Conservation (phyloP, 1,140 invertebrate species). For the Latrodectus geometricus region DNA sequence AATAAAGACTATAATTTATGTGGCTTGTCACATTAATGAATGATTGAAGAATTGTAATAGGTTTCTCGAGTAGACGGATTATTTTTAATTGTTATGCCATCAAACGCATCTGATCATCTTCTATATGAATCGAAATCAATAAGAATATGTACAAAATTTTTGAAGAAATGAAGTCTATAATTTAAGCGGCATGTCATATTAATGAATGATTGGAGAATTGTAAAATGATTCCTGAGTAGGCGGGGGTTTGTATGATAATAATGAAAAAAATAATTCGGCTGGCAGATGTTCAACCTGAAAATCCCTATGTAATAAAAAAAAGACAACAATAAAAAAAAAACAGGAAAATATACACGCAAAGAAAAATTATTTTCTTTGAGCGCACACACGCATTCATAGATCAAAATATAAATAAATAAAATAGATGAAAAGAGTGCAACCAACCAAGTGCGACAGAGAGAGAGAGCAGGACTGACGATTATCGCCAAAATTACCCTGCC, state of each 20-base stretch:
- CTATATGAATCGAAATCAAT: too few species aligned
- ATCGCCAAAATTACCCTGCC: slow-evolving; percentile 59
- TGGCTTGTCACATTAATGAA: too few species aligned
- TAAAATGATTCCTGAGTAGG: slow-evolving; percentile 56
- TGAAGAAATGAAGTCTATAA: too few species aligned
- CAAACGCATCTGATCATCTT: too few species aligned
- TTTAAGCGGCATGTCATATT: background rate
- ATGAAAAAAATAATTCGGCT: slow-evolving; percentile 25
- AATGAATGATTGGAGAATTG: background rate
- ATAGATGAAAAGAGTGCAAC: slow-evolving; percentile 15
- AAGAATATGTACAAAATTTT: too few species aligned
- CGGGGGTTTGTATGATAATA: background rate
- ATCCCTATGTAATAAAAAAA: background rate
- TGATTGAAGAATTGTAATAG: too few species aligned
- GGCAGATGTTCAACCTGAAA: slow-evolving; percentile 60
- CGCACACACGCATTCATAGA: slow-evolving; percentile 47
- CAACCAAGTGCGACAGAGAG: slow-evolving; percentile 50
- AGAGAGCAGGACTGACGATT: slow-evolving; percentile 48
- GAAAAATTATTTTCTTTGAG: background rate
- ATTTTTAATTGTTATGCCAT: too few species aligned
- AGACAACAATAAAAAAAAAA: background rate
- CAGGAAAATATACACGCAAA: slow-evolving; percentile 4
- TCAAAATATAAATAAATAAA: slow-evolving; percentile 62
- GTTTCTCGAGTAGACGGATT: too few species aligned
- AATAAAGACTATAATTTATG: too few species aligned